Evolutionary conservation across 2,797 vertebrate species (phyloP), one percentile per base, ranked within the genome.

Genomic region (Enoplosus armatus): DNA sequence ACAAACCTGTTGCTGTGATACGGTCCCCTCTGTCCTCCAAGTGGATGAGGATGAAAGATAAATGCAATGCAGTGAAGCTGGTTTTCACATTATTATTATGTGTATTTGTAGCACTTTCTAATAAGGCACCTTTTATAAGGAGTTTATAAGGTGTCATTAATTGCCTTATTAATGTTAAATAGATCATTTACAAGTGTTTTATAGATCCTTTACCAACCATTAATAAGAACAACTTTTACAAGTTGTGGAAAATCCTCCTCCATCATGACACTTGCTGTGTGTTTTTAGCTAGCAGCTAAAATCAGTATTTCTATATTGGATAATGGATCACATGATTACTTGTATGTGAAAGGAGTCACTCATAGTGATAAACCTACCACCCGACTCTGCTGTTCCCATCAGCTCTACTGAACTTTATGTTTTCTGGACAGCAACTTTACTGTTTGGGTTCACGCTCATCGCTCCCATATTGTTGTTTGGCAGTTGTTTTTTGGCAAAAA

Each of bases 1-100:
- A 94, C 92, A 94, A 87, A 91, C 69, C 79, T 24, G 94, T 95
- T 94, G 89, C 94, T 50, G 89, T 83, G 91, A 91, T 66, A 92
- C 87, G 55, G 15, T 48, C 76, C 61, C 78, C 75, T 72, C 51
- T 84, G 72, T 68, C 73, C 76, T 75, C 81, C 58, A 48, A 56
- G 73, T 31, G 9, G 35, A 72, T 48, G 72, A 73, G 77, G 73
- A 71, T 89, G 79, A 82, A 72, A 83, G 78, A 77, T 65, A 62
- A 75, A 69, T 55, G 31, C 37, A 45, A 10, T 2, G 48, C 68
- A 60, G 15, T 18, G 77, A 72, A 74, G 14, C n/a, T 31, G 31
- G 2, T 63, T 72, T 74, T 60, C 54, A 58, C 47, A 61, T 60
- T 39, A n/a, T n/a, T n/a, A n/a, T n/a, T n/a, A n/a, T n/a, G n/a